phyloP scores from a whole-genome alignment of 2,113 vertebrate genomes.

The Hepsetus odoe region DNA sequence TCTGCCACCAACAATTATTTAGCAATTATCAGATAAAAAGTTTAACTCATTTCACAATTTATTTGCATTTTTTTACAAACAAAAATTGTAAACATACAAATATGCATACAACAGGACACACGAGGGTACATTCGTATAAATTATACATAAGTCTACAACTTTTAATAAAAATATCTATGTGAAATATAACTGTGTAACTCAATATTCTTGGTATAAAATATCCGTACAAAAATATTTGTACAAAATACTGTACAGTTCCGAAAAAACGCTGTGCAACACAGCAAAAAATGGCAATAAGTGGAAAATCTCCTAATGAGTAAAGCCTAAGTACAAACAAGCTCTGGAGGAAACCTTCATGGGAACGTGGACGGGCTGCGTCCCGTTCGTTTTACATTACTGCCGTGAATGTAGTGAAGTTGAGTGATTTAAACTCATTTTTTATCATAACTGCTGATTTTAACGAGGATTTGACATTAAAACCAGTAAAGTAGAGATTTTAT shows the following conservation, averaged over 20 bases:
- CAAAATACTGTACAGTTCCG: slow-evolving; percentile 77
- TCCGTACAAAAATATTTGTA: slow-evolving; percentile 79
- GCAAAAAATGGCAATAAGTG: slow-evolving; percentile 63
- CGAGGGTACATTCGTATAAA: slow-evolving; percentile 74
- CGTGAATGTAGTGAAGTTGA: too few species aligned
- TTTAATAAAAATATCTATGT: slow-evolving; percentile 74
- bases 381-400: too few species aligned
- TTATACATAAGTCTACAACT: slow-evolving; percentile 76
- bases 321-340: slow-evolving; percentile 26
- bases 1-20: too few species aligned
- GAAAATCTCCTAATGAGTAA: slow-evolving; percentile 30
- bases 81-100: slow-evolving; percentile 69
- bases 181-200: slow-evolving; percentile 62
- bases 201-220: slow-evolving; percentile 77
- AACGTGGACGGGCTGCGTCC: too few species aligned
- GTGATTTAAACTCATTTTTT: too few species aligned
- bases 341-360: slow-evolving; percentile 28
- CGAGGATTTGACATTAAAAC: too few species aligned
- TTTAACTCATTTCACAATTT: slow-evolving; percentile 25
- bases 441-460: too few species aligned
- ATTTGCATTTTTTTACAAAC: slow-evolving; percentile 65
- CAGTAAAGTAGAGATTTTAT: too few species aligned
- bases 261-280: slow-evolving; percentile 78
- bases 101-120: slow-evolving; percentile 68
- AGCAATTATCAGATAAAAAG: background rate